phyloP scores from a whole-genome alignment of 2,113 vertebrate genomes.

The Hemiscyllium ocellatum region DNA sequence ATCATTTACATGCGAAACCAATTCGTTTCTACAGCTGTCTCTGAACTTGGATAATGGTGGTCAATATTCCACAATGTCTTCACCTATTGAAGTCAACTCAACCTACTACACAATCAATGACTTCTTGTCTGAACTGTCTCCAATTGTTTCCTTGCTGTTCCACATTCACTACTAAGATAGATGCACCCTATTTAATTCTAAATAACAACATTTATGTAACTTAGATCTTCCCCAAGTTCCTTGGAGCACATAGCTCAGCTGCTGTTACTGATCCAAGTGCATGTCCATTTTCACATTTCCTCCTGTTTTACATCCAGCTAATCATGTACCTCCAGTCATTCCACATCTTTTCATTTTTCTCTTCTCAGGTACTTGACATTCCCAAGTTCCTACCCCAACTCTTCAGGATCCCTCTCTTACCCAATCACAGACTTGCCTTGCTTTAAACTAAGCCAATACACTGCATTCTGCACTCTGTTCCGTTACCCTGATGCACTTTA shows the following conservation, averaged over 20 bases:
- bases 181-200: too few relatives aligned
- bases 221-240: neutral
- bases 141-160: too few relatives aligned
- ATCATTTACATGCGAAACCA: neutral
- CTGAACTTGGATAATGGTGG: too few relatives aligned
- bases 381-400: neutral
- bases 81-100: too few relatives aligned
- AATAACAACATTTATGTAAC: neutral
- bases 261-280: neutral
- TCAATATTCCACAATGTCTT: too few relatives aligned
- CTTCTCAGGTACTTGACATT: neutral
- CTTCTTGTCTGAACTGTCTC: too few relatives aligned
- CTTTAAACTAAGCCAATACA: neutral
- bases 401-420: neutral
- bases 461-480: neutral
- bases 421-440: neutral
- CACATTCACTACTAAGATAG: too few relatives aligned
- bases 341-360: neutral
- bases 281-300: neutral
- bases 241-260: neutral
- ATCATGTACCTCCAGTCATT: neutral
- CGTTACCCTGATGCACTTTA: too few relatives aligned
- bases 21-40: neutral
- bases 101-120: too few relatives aligned
- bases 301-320: neutral